These are phyloP conservation scores for Onychomys leucogaster DNA, from an alignment of 2,797 vertebrate species.

Conservation along the genomic window DNA sequence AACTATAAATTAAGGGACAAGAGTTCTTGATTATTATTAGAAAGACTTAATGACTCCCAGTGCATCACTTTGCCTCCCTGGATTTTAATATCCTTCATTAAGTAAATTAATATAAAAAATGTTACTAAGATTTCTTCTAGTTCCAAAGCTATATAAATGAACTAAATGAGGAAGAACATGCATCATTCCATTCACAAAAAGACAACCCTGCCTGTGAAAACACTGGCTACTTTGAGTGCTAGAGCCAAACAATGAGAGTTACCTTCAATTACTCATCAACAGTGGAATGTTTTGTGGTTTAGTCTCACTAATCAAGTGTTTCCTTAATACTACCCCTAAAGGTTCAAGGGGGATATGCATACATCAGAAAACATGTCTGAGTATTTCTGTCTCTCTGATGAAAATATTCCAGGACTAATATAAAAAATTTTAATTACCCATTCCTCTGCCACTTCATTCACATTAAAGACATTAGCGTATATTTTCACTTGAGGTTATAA, in stretches of 20 bases:
- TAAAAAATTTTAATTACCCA: slow-evolving; percentile 75
- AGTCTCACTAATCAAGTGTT: slow-evolving; percentile 62
- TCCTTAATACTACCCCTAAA: slow-evolving; percentile 65
- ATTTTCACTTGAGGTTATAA: slow-evolving; percentile 71
- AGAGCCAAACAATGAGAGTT: slow-evolving; percentile 52
- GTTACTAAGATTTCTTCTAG: slow-evolving; percentile 45
- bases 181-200: slow-evolving; percentile 1
- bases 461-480: slow-evolving; percentile 51
- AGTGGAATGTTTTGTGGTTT: slow-evolving; percentile 70
- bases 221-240: slow-evolving; percentile 72
- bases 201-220: not conserved
- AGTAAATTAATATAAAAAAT: slow-evolving; percentile 65
- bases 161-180: slow-evolving; percentile 50
- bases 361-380: slow-evolving; percentile 48
- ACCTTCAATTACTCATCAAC: slow-evolving; percentile 66
- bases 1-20: slow-evolving; percentile 46
- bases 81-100: slow-evolving; percentile 70
- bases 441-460: slow-evolving; percentile 63
- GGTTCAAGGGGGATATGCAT: slow-evolving; percentile 25
- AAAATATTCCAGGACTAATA: slow-evolving; percentile 78
- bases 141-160: slow-evolving; percentile 53
- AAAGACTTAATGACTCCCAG: slow-evolving; percentile 60
- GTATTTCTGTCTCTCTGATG: slow-evolving; percentile 69
- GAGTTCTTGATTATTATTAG: slow-evolving; percentile 22
- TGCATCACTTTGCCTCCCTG: slow-evolving; percentile 12